phyloP scores from a whole-genome alignment of 1,140 invertebrate genomes.

The Thereuonema tuberculata region DNA sequence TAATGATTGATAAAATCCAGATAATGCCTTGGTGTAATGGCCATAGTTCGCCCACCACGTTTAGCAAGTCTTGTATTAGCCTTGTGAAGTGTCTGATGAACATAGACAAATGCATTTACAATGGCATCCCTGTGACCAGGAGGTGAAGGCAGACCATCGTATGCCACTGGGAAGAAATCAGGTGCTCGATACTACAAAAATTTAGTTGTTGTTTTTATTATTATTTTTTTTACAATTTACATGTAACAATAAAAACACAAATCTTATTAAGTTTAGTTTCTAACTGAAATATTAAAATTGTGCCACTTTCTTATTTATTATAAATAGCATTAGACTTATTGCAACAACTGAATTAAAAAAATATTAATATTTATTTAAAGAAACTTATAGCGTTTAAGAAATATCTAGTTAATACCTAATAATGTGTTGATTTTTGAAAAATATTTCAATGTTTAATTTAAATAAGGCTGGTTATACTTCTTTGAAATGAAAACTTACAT shows the following conservation, averaged over 20 bases:
- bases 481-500: too few relatives aligned
- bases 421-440: neutral
- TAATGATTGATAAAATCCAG: constrained; percentile 99
- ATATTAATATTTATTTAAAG: too few relatives aligned
- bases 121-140: constrained; percentile 84
- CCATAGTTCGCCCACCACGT: constrained; percentile 84
- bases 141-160: constrained; percentile 54
- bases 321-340: too few relatives aligned
- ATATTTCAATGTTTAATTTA: neutral
- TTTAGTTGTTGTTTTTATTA: too few relatives aligned
- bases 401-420: too few relatives aligned
- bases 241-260: too few relatives aligned
- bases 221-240: too few relatives aligned
- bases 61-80: constrained; percentile 80
- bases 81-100: constrained; percentile 92
- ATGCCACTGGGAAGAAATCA: constrained; percentile 74
- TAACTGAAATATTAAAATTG: neutral
- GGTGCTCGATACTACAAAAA: constrained; percentile 40
- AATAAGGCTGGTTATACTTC: too few relatives aligned
- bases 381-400: too few relatives aligned
- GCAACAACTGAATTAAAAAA: too few relatives aligned
- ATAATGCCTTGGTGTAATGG: constrained; percentile 95
- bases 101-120: constrained; percentile 95
- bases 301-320: too few relatives aligned
- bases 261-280: too few relatives aligned